Base-by-base conservation (phyloP, 2,113 vertebrate species). In the Oncorhynchus nerka region DNA sequence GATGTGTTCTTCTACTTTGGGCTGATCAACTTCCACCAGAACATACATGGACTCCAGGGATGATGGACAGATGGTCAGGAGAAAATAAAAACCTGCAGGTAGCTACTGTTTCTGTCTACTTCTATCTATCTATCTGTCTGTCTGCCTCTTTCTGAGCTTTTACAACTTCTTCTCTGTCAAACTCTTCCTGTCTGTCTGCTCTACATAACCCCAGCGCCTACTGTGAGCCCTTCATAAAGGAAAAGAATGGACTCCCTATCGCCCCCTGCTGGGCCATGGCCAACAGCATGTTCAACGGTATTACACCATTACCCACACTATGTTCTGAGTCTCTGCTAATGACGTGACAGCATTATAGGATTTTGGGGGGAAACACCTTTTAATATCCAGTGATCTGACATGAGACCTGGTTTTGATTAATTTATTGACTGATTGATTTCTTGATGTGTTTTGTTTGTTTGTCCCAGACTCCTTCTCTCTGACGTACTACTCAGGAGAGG, bases 221-320 rank as follows among this genome's bases (percentile, higher is more conserved):
- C 79, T 98, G 96, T 0, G 0, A 70, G 0, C 95, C 95, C 2
- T 97, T 97, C 76, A 11, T n/a, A 12, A 70, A 24, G 7, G 91
- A 93, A 70, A 0, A 2, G 0, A 85, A 93, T 0, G 85, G 89
- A 22, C 87, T 84, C 0, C 95, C 95, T 2, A 92, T 97, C 11
- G 93, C 94, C 71, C 97, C 97, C 0, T 98, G 96, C 0, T 96
- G 97, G 3, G 96, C 96, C 11, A 93, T 97, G 51, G 96, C 96
- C 87, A 98, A 98, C 93, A 98, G 97, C 79, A 93, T 96, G 34
- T 98, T 98, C 90, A 99, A 98, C 30, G 96, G 96, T 98, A 90
- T 76, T 89, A 67, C 59, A 19, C 13, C 19, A 6, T n/a, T 48
- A 75, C 15, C 24, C 28, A 6, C 12, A 55, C 51, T 11, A 55